Base-by-base conservation (phyloP, 2,113 vertebrate species). In the Lasiurus borealis region DNA sequence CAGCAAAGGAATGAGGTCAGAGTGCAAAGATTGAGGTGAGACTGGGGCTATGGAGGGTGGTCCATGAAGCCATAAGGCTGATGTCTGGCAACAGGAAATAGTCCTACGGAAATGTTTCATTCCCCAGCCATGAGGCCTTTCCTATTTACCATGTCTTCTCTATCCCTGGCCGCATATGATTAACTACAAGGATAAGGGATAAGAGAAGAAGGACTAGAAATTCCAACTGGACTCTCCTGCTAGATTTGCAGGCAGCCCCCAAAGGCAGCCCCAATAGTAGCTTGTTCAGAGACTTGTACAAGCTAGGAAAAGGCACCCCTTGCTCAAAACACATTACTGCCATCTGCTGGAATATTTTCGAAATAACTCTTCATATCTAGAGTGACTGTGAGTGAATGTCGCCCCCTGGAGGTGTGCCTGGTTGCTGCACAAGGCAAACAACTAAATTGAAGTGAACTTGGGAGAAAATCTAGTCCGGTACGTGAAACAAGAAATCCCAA, bases 301-400 rank as follows among this genome's bases (percentile, higher is more conserved):
- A 77, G 52, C 13, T 23, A 54, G 46, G 46, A 64, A 77, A 40
- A 89, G 36, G n/a, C n/a, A 66, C 0, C 27, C 10, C 6, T 93
- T 90, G 48, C 62, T 95, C 54, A 57, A 90, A 95, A 92, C 83
- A 92, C 90, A 91, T 77, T 75, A 90, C 93, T 66, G 93, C 90
- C 96, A 93, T 90, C 95, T 96, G 57, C 93, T 96, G 95, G 87
- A 59, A 88, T 23, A 11, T 50, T 80, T 15, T 89, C 78, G 84
- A 73, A 95, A 91, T 85, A 90, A 78, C 48, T 50, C 10, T 29
- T 66, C 34, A 29, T 5, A 46, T 12, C 31, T 34, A 52, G 15
- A 19, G 27, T 27, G 11, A 34, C 21, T 44, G 34, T 7, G 15
- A 85, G 21, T 34, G 12, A 77, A 84, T 12, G 31, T 29, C 59